Base-by-base conservation (phyloP, 2,888 invertebrate genomes). In the Craniophora ligustri region DNA sequence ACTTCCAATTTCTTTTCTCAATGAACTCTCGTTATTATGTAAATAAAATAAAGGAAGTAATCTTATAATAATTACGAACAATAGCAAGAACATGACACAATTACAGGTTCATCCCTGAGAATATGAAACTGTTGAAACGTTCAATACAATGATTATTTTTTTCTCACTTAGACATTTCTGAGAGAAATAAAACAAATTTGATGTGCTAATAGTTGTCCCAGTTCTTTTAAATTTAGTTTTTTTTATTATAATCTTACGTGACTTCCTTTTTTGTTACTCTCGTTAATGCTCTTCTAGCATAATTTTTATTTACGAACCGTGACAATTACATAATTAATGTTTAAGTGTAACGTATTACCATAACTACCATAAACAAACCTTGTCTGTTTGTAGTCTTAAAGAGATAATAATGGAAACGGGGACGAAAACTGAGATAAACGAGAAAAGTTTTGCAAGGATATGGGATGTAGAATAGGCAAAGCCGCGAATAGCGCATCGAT, bases 171-270 rank as follows among this genome's bases (percentile, higher is more conserved):
- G 19, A 45, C 31, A 46, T 32, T 44, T 14, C 34, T 28, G 28
- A 38, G 44, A 59, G 49, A 56, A 53, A 53, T 39, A 41, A 51
- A 36, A 49, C 45, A 54, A 46, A 51, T 72, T 46, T 42, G 6
- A 42, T 62, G 63, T 57, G 57, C 49, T 53, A 75, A 68, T 68
- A 67, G 39, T 47, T 59, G 70, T 44, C 55, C 72, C 40, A 63
- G 55, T 50, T 77, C 57, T 57, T 58, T 40, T 56, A n/a, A n/a
- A n/a, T n/a, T n/a, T n/a, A n/a, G n/a, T 28, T 38, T 38, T 47
- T 62, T 68, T 67, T 62, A 66, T 71, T 60, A 59, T 26, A 35
- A n/a, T 60, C 53, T 75, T 75, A 75, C 70, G 62, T 75, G 70
- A 75, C 47, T 70, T 51, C 48, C 26, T 50, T 30, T 61, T 57